Percentiles rank a stretch among this genome's conserved stretches.
phyloP scores from a whole-genome alignment of 2,888 invertebrate species.

The Mythimna albipuncta region DNA sequence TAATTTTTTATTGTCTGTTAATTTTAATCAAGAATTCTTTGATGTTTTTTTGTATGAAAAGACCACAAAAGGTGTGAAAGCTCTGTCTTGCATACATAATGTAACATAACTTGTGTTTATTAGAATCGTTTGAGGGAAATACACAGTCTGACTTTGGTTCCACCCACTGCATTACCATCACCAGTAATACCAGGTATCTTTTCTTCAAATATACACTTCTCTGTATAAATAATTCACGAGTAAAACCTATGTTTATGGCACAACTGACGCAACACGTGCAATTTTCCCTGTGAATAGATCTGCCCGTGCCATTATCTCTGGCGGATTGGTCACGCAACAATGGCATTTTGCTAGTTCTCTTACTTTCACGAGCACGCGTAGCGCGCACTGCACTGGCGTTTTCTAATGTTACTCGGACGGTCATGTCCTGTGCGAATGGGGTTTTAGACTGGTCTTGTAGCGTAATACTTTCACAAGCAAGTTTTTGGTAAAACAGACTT shows the following conservation, averaged over 20 bases:
- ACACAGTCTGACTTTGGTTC: not conserved
- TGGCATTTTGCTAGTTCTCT: conserved; percentile 76
- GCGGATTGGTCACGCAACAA: conserved; percentile 77
- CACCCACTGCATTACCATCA: not conserved
- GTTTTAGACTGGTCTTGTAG: conserved; percentile 20
- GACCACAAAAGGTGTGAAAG: conserved; percentile 28
- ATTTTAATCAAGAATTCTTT: conserved; percentile 56
- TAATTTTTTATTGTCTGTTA: conserved; percentile 55
- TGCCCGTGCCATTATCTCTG: conserved; percentile 50
- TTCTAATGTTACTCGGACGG: conserved; percentile 69
- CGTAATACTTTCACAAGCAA: not conserved
- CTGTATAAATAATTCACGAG: conserved; percentile 41
- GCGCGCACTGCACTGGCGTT: conserved; percentile 69
- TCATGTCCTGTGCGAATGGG: conserved; percentile 3
- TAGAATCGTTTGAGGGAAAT: conserved; percentile 17
- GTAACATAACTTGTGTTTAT: not conserved
- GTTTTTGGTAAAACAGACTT: not conserved
- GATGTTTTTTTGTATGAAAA: conserved; percentile 34
- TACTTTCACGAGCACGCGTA: conserved; percentile 85
- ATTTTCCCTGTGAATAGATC: conserved; percentile 54
- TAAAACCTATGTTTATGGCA: conserved; percentile 41
- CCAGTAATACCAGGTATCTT: conserved; percentile 25
- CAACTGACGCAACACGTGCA: conserved; percentile 52
- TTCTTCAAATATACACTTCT: conserved; percentile 29
- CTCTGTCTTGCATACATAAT: conserved; percentile 28